Evolutionary conservation across 2,888 invertebrate genomes (phyloP).

Genomic region (Leptarthrus brevirostris): DNA sequence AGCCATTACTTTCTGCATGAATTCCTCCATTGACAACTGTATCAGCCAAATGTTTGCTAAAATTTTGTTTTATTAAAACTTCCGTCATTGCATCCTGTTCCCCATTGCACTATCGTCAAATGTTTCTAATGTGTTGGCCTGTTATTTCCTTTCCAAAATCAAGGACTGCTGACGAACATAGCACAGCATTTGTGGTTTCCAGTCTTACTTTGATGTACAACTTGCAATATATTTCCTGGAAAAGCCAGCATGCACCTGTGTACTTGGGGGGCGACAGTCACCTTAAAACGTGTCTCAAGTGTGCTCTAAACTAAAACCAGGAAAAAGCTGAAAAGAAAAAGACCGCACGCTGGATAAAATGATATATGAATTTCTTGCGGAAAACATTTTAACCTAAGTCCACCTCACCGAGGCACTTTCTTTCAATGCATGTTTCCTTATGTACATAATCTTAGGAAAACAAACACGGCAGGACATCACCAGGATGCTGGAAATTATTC

Average conservation of each 20-base stretch:
- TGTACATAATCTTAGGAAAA: neutral
- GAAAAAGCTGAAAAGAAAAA: no score
- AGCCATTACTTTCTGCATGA: no score
- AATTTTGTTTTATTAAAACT: conserved; percentile 24
- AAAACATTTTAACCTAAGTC: conserved; percentile 11
- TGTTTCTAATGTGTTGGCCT: conserved; percentile 16
- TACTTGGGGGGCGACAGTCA: neutral
- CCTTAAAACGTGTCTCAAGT: conserved; percentile 1
- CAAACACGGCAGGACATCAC: neutral
- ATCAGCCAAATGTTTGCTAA: neutral
- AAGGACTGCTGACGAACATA: neutral
- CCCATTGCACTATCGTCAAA: neutral
- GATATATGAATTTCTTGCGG: conserved; percentile 7
- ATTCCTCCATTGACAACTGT: neutral
- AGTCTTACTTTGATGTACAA: conserved; percentile 18
- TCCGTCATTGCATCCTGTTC: conserved; percentile 4
- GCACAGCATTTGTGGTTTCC: conserved; percentile 5
- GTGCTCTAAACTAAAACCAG: neutral
- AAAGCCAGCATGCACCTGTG: conserved; percentile 23
- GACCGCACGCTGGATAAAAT: neutral
- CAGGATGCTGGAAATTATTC: neutral
- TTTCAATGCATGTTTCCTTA: conserved; percentile 3
- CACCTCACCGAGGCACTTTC: neutral
- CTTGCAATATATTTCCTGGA: conserved; percentile 21
- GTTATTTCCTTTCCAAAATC: conserved; percentile 17